Evolutionary conservation across 2,113 vertebrate genomes (phyloP), one percentile per base, ranked within the genome.

Genomic region (Fulica atra): DNA sequence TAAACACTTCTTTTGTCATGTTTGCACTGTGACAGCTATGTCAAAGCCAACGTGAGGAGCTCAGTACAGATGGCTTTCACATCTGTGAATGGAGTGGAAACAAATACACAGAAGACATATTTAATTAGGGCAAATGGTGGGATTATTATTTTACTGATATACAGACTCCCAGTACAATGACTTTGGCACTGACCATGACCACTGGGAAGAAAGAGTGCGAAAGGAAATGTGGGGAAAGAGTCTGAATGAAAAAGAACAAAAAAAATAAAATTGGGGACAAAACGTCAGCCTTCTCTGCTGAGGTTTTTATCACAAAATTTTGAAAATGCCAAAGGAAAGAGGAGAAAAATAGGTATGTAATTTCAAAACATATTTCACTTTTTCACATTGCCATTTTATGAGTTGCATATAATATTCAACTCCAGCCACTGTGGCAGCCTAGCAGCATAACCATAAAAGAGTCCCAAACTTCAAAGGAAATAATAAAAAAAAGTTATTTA

Each of bases 21-120:
- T 73, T 96, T 90, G 20, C 31, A 44, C 24, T 44, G 54, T 93
- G 82, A 61, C 59, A 63, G 63, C 31, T 70, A 57, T 63, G 82
- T 92, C 86, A 95, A 94, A 93, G 44, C 71, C 82, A 82, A 80
- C 16, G 31, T 50, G 74, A 88, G 44, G 81, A 77, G 66, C 21
- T 70, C 28, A 6, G 51, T 88, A 38, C 88, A 95, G 94, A 95
- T 95, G 92, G 94, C 16, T n/a, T n/a, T 82, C 0, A 1, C 90
- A 97, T 94, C 92, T 97, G 95, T 77, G 90, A 92, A 66, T 66
- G n/a, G 24, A 86, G n/a, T 59, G 40, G 70, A 64, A 81, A 82
- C 68, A 92, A 94, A 65, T 40, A 17, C 70, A 86, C 51, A 40
- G 59, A 95, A 94, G 50, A 63, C 25, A 69, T 42, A 94, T 83